Evolutionary conservation across 2,888 invertebrate species (phyloP).

Genomic region (Diploptera punctata): DNA sequence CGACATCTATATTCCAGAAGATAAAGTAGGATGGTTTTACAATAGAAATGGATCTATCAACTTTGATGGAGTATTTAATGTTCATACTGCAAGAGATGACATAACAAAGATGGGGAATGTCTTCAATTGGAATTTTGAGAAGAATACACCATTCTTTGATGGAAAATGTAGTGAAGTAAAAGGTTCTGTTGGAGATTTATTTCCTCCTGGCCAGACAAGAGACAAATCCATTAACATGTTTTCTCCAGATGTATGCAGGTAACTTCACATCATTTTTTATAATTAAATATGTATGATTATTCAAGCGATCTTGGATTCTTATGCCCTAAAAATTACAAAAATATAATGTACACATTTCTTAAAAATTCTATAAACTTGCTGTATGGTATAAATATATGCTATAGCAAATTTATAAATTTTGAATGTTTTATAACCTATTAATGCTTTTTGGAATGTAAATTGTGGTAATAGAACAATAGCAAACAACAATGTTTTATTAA

Average conservation of each 20-base stretch:
- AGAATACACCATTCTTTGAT: constrained; percentile 59
- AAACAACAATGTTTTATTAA: too few species aligned
- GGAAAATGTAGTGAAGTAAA: constrained; percentile 66
- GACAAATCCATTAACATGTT: constrained; percentile 68
- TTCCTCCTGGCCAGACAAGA: constrained; percentile 68
- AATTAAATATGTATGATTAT: too few species aligned
- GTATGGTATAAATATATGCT: too few species aligned
- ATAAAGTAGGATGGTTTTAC: constrained; percentile 89
- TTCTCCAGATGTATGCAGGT: constrained; percentile 77
- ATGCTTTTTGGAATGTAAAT: too few species aligned
- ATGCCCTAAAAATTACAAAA: too few species aligned
- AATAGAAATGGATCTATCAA: constrained; percentile 76
- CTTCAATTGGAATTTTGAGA: constrained; percentile 73
- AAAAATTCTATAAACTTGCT: too few species aligned
- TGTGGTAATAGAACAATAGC: too few species aligned
- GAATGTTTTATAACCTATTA: too few species aligned
- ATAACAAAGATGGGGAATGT: constrained; percentile 72
- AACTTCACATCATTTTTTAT: neutral
- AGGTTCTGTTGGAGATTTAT: constrained; percentile 84
- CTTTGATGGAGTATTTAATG: constrained; percentile 78
- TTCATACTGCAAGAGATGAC: constrained; percentile 71
- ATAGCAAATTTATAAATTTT: too few species aligned
- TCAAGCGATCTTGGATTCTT: too few species aligned
- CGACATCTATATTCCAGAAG: constrained; percentile 60
- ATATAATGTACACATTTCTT: too few species aligned